Percentiles rank a stretch among this genome's conserved stretches.
phyloP scores from a whole-genome alignment of 2,797 vertebrate genomes.

The Poeciliopsis paucimaculata region DNA sequence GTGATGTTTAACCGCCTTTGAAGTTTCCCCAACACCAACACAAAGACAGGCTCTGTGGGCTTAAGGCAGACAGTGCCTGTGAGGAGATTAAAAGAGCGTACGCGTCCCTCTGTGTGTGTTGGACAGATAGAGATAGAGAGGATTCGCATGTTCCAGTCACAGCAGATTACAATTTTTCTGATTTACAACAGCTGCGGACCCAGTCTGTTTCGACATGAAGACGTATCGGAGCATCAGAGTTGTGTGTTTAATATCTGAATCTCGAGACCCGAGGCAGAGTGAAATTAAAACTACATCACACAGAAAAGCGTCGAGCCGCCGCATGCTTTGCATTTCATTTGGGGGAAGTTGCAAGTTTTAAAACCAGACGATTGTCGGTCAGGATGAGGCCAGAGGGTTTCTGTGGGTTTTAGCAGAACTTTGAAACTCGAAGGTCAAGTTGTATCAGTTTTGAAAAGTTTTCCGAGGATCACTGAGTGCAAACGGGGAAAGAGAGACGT shows the following conservation, averaged over 20 bases:
- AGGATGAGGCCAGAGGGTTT: slow-evolving; percentile 50
- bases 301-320: slow-evolving; percentile 52
- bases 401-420: slow-evolving; percentile 42
- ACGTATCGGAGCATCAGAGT: slow-evolving; percentile 66
- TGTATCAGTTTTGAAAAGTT: slow-evolving; percentile 57
- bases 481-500: slow-evolving; percentile 28
- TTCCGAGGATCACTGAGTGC: slow-evolving; percentile 39
- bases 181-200: slow-evolving; percentile 62
- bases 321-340: slow-evolving; percentile 45
- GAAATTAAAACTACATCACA: slow-evolving; percentile 71
- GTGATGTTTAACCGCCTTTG: slow-evolving; percentile 76
- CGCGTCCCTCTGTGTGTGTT: slow-evolving; percentile 46
- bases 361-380: slow-evolving; percentile 59
- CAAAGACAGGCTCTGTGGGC: slow-evolving; percentile 73
- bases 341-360: slow-evolving; percentile 37
- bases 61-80: slow-evolving; percentile 61
- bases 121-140: slow-evolving; percentile 43
- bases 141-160: slow-evolving; percentile 62
- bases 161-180: slow-evolving; percentile 66
- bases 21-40: slow-evolving; percentile 69
- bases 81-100: slow-evolving; percentile 64
- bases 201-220: slow-evolving; percentile 66
- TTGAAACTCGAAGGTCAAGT: slow-evolving; percentile 55
- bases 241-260: slow-evolving; percentile 72
- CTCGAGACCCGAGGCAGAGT: slow-evolving; percentile 64